phyloP scores from a whole-genome alignment of 2,888 invertebrate species.

The Cremastinae sp. region DNA sequence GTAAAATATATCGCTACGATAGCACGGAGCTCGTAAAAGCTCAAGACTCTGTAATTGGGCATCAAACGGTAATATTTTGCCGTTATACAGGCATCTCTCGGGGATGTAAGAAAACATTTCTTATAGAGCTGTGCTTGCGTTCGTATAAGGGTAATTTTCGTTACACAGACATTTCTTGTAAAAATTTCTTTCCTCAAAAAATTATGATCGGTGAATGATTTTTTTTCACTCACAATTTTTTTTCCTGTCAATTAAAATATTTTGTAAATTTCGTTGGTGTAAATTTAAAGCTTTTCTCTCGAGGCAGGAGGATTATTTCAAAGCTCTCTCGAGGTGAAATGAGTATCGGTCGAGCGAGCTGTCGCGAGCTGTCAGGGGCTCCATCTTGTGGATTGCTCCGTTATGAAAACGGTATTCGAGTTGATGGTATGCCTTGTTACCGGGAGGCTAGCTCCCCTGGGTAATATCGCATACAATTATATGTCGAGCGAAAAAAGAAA shows the following conservation, averaged over 20 bases:
- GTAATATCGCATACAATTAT: slow-evolving; percentile 80
- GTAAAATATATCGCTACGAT: slow-evolving; percentile 12
- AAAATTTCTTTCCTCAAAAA: background rate
- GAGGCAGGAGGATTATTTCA: too few relatives aligned
- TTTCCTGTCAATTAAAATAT: too few relatives aligned
- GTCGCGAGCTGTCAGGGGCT: background rate
- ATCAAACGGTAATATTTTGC: slow-evolving; percentile 74
- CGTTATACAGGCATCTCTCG: background rate
- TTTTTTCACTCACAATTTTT: too few relatives aligned
- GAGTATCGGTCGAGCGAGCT: background rate
- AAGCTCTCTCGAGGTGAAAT: too few relatives aligned
- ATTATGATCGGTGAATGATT: too few relatives aligned
- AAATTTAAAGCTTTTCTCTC: too few relatives aligned
- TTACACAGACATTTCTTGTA: too few relatives aligned
- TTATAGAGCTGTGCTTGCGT: background rate
- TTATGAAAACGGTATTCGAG: slow-evolving; percentile 25
- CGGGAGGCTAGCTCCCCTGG: slow-evolving; percentile 74
- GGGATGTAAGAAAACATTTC: slow-evolving; percentile 39
- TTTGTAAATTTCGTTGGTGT: background rate
- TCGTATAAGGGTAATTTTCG: too few relatives aligned
- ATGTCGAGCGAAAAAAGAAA: slow-evolving; percentile 74
- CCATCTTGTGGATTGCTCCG: slow-evolving; percentile 34
- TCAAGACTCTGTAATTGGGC: slow-evolving; percentile 74
- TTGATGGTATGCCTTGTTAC: slow-evolving; percentile 79
- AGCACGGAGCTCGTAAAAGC: slow-evolving; percentile 61